Base-by-base conservation (phyloP, 2,113 vertebrate genomes). In the Lates calcarifer region DNA sequence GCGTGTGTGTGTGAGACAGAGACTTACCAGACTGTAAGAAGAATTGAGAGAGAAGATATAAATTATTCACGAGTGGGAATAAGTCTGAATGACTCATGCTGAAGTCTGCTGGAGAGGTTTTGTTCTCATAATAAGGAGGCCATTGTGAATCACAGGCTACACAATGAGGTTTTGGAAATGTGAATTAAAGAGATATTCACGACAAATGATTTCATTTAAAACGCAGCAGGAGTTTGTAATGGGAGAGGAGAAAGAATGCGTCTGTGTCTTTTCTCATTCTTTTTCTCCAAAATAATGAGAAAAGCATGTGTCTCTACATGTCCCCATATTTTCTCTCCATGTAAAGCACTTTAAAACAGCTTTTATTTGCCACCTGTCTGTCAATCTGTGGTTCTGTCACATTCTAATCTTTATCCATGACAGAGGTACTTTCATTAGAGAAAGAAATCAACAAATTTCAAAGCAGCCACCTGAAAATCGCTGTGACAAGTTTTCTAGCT, bases 141-240 rank as follows among this genome's bases (percentile, higher is more conserved):
- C 0, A 24, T 73, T 83, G 51, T 77, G 78, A 90, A 72, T 87
- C 61, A 60, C 60, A 87, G 82, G 74, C n/a, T 81, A 77, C 71
- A 87, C 71, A 53, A 89, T 85, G 63, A 81, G 45, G 33, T 84
- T 87, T 76, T 66, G 55, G 24, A 70, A 53, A 84, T 70, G 51
- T 69, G 49, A 83, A 84, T 79, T 78, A 81, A 77, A 74, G 53
- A 79, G 69, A 56, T n/a, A 58, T 45, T 72, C 1, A 9, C 26
- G 29, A 28, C 63, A 68, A 74, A 74, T 79, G 13, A 86, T 70
- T 86, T 66, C 15, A 85, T 83, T 87, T 85, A 29, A 77, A 78
- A 74, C 14, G 17, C 56, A 75, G 51, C 43, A 0, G 62, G 77
- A 51, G 28, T 74, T 57, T 72, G 31, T 56, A 47, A 73, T 49